These are phyloP conservation scores for Poeciliopsis paucimaculata DNA, from an alignment of 2,797 vertebrate genomes.

Conservation along the genomic window DNA sequence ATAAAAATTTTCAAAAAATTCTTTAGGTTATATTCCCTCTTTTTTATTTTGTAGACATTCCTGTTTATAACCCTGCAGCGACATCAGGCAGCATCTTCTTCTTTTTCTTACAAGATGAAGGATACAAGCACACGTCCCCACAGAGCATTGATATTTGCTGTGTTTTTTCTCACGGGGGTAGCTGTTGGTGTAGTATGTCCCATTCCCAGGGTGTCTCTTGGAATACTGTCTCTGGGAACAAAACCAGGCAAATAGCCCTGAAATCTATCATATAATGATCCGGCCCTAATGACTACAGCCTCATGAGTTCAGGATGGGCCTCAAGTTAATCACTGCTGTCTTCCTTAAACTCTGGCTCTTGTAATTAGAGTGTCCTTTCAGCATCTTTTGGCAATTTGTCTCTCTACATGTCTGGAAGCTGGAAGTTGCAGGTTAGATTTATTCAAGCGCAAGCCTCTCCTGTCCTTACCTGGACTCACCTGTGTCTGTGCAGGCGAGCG, in stretches of 20 bases:
- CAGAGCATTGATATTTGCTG: conserved; percentile 59
- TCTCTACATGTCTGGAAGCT: conserved; percentile 9
- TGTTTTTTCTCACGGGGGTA: conserved; percentile 83
- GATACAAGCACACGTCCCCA: conserved; percentile 26
- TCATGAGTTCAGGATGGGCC: conserved; percentile 64
- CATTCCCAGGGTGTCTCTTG: conserved; percentile 87
- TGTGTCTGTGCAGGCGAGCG: conserved; percentile 64
- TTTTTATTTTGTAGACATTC: neutral
- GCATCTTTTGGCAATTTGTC: conserved; percentile 22
- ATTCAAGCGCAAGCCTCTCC: conserved; percentile 5
- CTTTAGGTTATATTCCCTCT: neutral
- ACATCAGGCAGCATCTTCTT: conserved; percentile 1
- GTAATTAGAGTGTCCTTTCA: conserved; percentile 52
- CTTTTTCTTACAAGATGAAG: neutral
- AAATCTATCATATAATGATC: conserved; percentile 95
- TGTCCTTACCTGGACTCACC: conserved; percentile 68
- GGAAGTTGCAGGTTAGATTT: neutral
- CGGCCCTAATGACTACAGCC: conserved; percentile 74
- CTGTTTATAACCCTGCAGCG: conserved; percentile 6
- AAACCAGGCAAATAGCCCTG: conserved; percentile 84
- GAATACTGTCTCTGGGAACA: conserved; percentile 81
- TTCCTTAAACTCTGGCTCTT: conserved; percentile 65
- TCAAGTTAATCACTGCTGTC: conserved; percentile 67
- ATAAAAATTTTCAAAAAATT: neutral
- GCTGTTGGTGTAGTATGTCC: conserved; percentile 87